Evolutionary conservation across 2,888 invertebrate genomes (phyloP).

Genomic region (Drosophila robusta): DNA sequence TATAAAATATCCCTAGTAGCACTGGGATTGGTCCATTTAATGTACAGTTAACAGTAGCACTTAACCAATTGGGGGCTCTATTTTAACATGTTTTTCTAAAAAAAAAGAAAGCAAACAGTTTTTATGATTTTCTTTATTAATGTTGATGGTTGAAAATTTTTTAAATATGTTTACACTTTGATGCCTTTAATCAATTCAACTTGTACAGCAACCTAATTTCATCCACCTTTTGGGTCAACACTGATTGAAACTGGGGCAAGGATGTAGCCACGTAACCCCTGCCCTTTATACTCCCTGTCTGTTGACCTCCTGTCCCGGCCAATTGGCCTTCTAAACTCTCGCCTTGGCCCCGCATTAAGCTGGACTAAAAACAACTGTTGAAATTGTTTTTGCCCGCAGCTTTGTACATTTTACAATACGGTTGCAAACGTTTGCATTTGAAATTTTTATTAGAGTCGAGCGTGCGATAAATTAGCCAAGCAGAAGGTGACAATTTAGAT

Average conservation of each 20-base stretch:
- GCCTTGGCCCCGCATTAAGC: slow-evolving; percentile 16
- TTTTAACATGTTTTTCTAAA: neutral
- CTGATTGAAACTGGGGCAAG: slow-evolving; percentile 53
- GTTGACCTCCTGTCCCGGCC: slow-evolving; percentile 8
- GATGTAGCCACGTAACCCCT: slow-evolving; percentile 30
- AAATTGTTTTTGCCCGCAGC: slow-evolving; percentile 3
- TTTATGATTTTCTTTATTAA: too few species aligned
- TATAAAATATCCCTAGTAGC: slow-evolving; percentile 5
- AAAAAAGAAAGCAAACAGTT: neutral
- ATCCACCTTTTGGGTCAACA: slow-evolving; percentile 24
- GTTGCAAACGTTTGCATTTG: slow-evolving; percentile 14
- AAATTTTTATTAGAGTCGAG: slow-evolving; percentile 29
- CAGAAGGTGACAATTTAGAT: neutral
- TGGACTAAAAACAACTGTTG: slow-evolving; percentile 8
- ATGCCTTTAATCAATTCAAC: slow-evolving; percentile 10
- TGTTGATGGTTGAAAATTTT: too few species aligned
- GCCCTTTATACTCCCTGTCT: neutral
- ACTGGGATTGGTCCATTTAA: slow-evolving; percentile 24
- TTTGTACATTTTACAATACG: slow-evolving; percentile 6
- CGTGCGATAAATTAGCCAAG: slow-evolving; percentile 2
- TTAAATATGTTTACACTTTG: neutral
- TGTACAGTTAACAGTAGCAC: slow-evolving; percentile 33
- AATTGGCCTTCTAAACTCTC: slow-evolving; percentile 12
- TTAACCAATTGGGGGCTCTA: slow-evolving; percentile 6
- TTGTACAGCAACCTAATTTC: neutral